Evolutionary conservation across 92 coral and sea anemone species (phyloP).

Genomic region (Palythoa caribaeorum): DNA sequence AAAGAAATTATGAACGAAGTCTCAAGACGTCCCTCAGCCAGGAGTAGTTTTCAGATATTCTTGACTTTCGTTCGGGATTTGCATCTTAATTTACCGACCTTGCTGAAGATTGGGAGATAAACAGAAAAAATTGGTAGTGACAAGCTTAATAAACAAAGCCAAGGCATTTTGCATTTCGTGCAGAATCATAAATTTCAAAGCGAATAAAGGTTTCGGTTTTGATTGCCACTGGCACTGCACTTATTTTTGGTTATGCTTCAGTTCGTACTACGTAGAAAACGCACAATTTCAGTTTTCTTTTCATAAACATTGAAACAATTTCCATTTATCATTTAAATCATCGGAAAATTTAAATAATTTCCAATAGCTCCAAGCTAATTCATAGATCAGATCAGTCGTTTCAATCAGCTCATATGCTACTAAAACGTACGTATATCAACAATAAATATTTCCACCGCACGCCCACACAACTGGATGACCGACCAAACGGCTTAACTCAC

Average conservation of each 20-base stretch:
- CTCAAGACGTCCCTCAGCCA: no score
- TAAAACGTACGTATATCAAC: background rate
- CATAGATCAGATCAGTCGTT: background rate
- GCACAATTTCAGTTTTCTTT: background rate
- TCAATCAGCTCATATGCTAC: background rate
- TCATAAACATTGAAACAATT: background rate
- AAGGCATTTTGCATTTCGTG: background rate
- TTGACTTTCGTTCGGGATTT: constrained; percentile 1
- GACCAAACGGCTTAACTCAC: background rate
- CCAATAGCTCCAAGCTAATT: background rate
- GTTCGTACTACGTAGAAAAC: no score
- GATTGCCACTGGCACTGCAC: background rate
- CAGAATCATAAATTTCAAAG: background rate
- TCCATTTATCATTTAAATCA: background rate
- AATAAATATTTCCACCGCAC: background rate
- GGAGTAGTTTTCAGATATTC: background rate
- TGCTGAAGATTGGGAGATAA: constrained; percentile 33
- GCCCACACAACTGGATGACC: background rate
- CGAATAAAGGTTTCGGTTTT: background rate
- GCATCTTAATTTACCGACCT: constrained; percentile 32
- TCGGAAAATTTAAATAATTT: background rate
- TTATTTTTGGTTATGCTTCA: no score
- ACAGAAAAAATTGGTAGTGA: background rate
- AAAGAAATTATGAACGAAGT: background rate
- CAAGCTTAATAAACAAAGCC: constrained; percentile 9